Conservation (phyloP, 2,113 vertebrate species). For the Varanus salvator region DNA sequence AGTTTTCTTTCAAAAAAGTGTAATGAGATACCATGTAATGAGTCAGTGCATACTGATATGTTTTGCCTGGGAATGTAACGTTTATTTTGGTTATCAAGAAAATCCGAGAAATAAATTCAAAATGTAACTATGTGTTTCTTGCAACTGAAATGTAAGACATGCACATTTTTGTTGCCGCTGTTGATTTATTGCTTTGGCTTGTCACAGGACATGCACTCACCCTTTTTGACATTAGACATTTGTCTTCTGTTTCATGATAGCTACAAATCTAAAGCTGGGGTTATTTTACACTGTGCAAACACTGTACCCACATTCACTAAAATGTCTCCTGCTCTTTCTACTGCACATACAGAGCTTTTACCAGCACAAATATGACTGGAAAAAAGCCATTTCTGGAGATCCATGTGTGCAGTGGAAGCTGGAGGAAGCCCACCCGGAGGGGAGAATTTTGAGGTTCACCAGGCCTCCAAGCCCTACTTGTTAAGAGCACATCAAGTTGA, state of each 20-base stretch:
- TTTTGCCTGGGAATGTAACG: conserved; percentile 49
- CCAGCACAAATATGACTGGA: not conserved
- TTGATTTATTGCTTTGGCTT: not conserved
- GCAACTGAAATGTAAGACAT: not conserved
- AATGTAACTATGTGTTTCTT: conserved; percentile 37
- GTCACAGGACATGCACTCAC: not conserved
- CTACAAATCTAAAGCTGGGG: not conserved
- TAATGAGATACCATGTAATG: conserved; percentile 26
- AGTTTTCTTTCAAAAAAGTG: conserved; percentile 31
- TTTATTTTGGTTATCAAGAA: conserved; percentile 57
- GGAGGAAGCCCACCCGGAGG: too few species aligned
- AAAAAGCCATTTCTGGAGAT: not conserved
- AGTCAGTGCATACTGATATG: conserved; percentile 51
- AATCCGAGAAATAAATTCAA: conserved; percentile 57
- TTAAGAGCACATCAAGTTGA: not conserved
- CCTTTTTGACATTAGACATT: not conserved
- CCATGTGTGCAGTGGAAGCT: not conserved
- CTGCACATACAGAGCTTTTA: not conserved
- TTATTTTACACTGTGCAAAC: not conserved
- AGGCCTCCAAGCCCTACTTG: not conserved
- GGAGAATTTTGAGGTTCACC: not conserved
- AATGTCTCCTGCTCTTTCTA: not conserved
- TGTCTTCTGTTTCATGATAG: not conserved
- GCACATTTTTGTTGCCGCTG: not conserved
- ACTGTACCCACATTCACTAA: not conserved